Conservation (phyloP, 2,888 invertebrate genomes). For the Leptogaster cylindrica region DNA sequence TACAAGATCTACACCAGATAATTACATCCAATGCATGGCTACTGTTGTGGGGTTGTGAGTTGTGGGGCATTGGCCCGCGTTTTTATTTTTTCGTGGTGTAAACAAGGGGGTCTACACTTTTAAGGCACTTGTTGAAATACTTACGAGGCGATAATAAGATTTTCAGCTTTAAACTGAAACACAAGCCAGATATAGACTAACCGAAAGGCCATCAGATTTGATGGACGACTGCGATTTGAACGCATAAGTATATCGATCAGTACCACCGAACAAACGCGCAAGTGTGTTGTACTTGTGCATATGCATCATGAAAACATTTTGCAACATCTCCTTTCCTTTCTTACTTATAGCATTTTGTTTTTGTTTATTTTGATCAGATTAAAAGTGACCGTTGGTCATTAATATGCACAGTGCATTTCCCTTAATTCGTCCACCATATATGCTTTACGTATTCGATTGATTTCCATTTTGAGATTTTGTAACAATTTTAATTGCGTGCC, state of each 20-base stretch:
- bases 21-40: background rate
- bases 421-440: conserved; percentile 12
- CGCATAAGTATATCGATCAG: no score
- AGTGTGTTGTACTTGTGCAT: no score
- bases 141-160: conserved; percentile 36
- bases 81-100: conserved; percentile 23
- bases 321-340: no score
- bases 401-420: conserved; percentile 12
- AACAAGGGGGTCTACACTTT: conserved; percentile 25
- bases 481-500: conserved; percentile 19
- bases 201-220: conserved; percentile 23
- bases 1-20: conserved; percentile 10
- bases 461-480: conserved; percentile 21
- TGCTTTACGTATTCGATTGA: conserved; percentile 7
- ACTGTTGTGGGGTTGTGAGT: background rate
- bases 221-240: no score
- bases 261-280: no score
- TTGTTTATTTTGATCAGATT: no score
- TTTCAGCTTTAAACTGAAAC: conserved; percentile 27
- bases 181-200: conserved; percentile 22
- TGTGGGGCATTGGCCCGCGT: conserved; percentile 28
- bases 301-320: no score
- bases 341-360: no score
- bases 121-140: conserved; percentile 35
- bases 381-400: background rate